Evolutionary conservation across 2,888 invertebrate genomes (phyloP), one percentile per base, ranked within the genome.

Genomic region (Blera fallax): DNA sequence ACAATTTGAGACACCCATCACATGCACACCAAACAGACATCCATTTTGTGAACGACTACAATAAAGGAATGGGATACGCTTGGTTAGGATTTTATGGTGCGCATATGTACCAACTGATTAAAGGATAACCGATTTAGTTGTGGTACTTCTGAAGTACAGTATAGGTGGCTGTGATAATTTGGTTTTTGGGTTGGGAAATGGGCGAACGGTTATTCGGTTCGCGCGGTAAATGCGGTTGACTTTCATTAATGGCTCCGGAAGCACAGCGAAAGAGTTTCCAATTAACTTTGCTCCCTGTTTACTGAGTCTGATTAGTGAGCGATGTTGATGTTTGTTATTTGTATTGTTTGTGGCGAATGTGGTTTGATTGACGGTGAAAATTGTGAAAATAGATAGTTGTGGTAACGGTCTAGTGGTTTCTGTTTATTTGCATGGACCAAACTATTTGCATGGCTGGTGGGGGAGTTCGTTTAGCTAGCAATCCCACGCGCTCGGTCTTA

Each of bases 91-190:
- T 69, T 54, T 70, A 76, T 69, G 60, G 67, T 37, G 34, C 43
- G 58, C 8, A 34, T 69, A 70, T 81, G 69, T 74, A 84, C 74
- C 83, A 74, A 79, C 83, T 84, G 83, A 84, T 84, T 84, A 79
- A 79, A 74, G 83, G 83, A 84, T 79, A 78, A 79, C 73, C 79
- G 65, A 37, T 48, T 48, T 27, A 40, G 74, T 60, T 80, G 74
- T 14, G 74, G 50, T 11, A 11, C 10, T 58, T 8, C 27, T 18
- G 37, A 14, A 14, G 18, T 37, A 10, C 0, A n/a, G 27, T 3
- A 14, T 6, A 37, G 8, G 14, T 29, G 54, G 43, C 34, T 16
- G 62, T 74, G 67, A 74, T 74, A 67, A 74, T 80, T 80, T 80
- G 74, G 60, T 52, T 67, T 74, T 8, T 73, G 80, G 74, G 80